Conservation (phyloP, 2,797 vertebrate genomes). For the Hoplostethus atlanticus region DNA sequence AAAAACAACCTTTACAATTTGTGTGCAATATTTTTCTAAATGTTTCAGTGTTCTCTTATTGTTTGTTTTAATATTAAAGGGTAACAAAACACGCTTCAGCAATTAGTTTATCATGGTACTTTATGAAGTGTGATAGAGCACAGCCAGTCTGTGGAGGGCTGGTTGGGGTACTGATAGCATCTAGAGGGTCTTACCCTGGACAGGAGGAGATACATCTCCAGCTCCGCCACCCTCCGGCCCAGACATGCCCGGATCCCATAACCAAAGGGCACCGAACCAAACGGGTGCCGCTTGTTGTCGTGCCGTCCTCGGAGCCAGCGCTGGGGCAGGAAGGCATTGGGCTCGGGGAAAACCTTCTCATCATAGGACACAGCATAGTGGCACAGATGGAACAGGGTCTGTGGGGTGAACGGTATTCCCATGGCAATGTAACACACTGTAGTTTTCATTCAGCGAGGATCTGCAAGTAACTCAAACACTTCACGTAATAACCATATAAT, state of each 20-base stretch:
- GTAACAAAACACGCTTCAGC: too few species aligned
- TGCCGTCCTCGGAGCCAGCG: conserved; percentile 80
- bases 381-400: conserved; percentile 89
- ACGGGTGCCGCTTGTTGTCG: conserved; percentile 80
- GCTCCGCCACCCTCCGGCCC: conserved; percentile 85
- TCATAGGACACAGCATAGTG: conserved; percentile 85
- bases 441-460: background rate
- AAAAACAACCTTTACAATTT: too few species aligned
- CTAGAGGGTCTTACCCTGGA: conserved; percentile 74
- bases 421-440: background rate
- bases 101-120: too few species aligned
- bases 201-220: conserved; percentile 87
- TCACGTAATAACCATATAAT: too few species aligned
- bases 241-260: conserved; percentile 86
- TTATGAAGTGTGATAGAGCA: too few species aligned
- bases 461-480: too few species aligned
- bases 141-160: too few species aligned
- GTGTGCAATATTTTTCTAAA: too few species aligned
- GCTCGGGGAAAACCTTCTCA: conserved; percentile 76
- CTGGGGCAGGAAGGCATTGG: conserved; percentile 77
- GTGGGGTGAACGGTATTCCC: background rate
- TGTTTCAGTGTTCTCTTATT: too few species aligned
- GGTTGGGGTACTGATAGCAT: background rate
- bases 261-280: conserved; percentile 86
- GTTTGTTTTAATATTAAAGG: too few species aligned